These are phyloP conservation scores for Drosophila asahinai DNA, from an alignment of 1,140 invertebrate species.

Conservation along the genomic window DNA sequence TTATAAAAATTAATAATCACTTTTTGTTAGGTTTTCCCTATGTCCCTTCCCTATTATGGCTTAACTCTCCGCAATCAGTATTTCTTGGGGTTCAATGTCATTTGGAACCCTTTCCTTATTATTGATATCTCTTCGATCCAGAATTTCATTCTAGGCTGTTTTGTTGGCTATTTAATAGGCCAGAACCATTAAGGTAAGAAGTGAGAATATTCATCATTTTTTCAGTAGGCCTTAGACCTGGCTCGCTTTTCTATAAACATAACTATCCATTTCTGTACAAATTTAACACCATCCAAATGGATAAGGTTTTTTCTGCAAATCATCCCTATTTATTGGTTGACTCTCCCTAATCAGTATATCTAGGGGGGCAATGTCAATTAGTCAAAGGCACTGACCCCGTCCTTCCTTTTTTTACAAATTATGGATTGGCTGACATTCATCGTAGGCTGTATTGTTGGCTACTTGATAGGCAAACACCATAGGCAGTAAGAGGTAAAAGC, in stretches of 20 bases:
- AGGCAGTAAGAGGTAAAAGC: background rate
- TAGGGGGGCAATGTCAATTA: no score
- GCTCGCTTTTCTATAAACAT: no score
- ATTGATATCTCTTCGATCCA: conserved; percentile 43
- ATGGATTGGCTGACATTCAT: conserved; percentile 49
- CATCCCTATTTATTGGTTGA: no score
- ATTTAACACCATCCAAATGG: no score
- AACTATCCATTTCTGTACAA: no score
- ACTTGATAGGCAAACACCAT: conserved; percentile 38
- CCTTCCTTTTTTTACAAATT: no score
- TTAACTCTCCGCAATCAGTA: background rate
- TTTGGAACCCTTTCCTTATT: no score
- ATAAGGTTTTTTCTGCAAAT: no score
- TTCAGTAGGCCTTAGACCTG: conserved; percentile 3
- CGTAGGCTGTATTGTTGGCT: conserved; percentile 54
- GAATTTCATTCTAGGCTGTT: conserved; percentile 46
- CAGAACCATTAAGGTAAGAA: background rate
- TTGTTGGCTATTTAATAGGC: conserved; percentile 55
- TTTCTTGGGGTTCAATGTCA: conserved; percentile 6
- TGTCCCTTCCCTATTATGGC: background rate
- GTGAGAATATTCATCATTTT: background rate
- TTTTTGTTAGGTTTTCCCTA: background rate
- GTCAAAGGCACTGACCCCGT: no score
- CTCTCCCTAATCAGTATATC: no score
- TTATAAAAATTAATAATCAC: background rate